Evolutionary conservation across 2,113 vertebrate species (phyloP).

Genomic region (Xiphorhynchus elegans): DNA sequence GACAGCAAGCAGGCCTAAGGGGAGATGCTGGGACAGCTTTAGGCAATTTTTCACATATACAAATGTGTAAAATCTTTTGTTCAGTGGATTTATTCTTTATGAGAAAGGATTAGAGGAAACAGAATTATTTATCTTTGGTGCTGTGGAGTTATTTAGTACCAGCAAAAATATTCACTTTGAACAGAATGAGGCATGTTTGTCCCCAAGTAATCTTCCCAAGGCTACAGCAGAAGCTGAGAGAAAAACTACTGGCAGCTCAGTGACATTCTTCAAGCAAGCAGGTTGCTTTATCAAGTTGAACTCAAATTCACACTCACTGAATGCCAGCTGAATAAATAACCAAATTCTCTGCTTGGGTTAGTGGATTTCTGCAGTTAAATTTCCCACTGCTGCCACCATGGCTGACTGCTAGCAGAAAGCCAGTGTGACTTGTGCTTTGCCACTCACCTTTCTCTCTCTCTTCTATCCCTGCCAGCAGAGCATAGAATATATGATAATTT

Average conservation of each 20-base stretch:
- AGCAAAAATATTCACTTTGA: conserved; percentile 13
- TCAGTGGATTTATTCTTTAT: conserved; percentile 23
- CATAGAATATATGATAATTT: conserved; percentile 99
- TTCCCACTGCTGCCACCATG: neutral
- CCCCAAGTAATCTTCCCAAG: neutral
- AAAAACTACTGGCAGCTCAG: neutral
- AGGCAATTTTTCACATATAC: conserved; percentile 9
- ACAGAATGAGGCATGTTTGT: neutral
- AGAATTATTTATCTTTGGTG: conserved; percentile 21
- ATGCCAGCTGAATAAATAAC: neutral
- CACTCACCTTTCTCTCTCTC: conserved; percentile 84
- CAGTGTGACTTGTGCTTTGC: neutral
- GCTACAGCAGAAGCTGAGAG: neutral
- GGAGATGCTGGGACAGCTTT: neutral
- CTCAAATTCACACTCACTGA: neutral
- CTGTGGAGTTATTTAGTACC: conserved; percentile 13
- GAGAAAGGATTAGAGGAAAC: neutral
- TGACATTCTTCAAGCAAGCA: neutral
- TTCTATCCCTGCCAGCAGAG: conserved; percentile 90
- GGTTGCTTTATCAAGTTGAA: neutral
- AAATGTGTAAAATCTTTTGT: neutral
- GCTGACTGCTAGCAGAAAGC: neutral
- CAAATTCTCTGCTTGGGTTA: neutral
- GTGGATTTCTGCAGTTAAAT: neutral
- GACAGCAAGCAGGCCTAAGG: neutral